Evolutionary conservation across 2,797 vertebrate genomes (phyloP), one percentile per base, ranked within the genome.

Genomic region (Gephyroberyx darwinii): DNA sequence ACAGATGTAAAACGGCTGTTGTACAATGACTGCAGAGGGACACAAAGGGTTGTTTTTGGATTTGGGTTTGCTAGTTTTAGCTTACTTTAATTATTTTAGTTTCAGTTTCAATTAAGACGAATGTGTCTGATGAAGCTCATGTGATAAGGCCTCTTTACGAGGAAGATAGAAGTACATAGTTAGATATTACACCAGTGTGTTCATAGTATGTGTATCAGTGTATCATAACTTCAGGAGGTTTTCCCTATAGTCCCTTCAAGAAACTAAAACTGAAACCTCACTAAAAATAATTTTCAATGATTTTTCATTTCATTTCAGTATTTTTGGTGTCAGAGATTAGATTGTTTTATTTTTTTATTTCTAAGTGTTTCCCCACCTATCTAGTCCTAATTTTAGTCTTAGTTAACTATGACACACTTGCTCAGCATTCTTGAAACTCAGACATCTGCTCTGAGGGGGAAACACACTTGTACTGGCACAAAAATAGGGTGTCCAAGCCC

Each of bases 401-500:
- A 30, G 10, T 54, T 74, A 14, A 51, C 59, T 74, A 5, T 59
- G 74, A 54, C 30, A 84, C 59, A 70, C 58, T 86, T 74, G 61
- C 74, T 82, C 70, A 78, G 82, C 82, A 89, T 87, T 90, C 68
- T 74, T 81, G 5, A 69, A 79, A 59, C 67, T 74, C 47, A 73
- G 81, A 81, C 88, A 92, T 90, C 72, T 91, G 90, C 74, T 90
- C 50, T 12, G 37, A 50, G 33, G 7, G 51, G 35, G 45, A 81
- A 66, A 75, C 67, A 65, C 56, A 43, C 67, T 80, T 74, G 62
- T 69, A 75, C 66, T 76, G 50, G 62, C 57, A 82, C 86, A 83
- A 70, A 89, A 90, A 92, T 92, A 92, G 82, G 20, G 47, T 51
- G 30, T 72, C 65, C 71, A 70, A 78, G 50, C 56, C 76, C 64